Conservation (phyloP, 2,113 vertebrate genomes). For the Antennarius striatus region DNA sequence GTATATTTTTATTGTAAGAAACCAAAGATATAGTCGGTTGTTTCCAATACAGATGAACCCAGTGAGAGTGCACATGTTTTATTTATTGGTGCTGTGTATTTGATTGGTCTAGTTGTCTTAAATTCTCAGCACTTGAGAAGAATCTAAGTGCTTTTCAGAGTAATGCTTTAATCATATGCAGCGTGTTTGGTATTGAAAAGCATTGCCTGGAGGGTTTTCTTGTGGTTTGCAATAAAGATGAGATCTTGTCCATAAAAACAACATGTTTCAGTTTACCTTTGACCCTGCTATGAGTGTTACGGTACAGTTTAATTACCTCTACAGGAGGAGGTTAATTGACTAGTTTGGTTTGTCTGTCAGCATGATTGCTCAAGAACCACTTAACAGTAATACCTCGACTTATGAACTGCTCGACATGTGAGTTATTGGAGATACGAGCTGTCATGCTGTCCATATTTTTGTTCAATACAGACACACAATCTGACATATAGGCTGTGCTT, state of each 20-base stretch:
- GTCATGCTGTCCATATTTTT: too few relatives aligned
- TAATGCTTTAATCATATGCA: slow-evolving; percentile 10
- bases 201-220: slow-evolving; percentile 7
- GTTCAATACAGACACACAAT: too few relatives aligned
- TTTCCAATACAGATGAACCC: background rate
- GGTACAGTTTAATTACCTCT: too few relatives aligned
- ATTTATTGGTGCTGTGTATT: background rate
- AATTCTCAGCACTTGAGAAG: background rate
- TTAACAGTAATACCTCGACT: too few relatives aligned
- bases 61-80: background rate
- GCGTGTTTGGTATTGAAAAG: slow-evolving; percentile 1
- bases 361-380: too few relatives aligned
- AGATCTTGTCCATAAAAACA: slow-evolving; percentile 2
- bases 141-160: background rate
- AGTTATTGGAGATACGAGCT: too few relatives aligned
- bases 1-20: background rate
- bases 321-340: too few relatives aligned
- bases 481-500: too few relatives aligned
- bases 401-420: too few relatives aligned
- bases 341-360: too few relatives aligned
- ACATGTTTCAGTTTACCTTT: too few relatives aligned
- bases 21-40: background rate
- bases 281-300: too few relatives aligned
- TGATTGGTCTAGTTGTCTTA: background rate
- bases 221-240: slow-evolving; percentile 24